These are phyloP conservation scores for Marmota flaviventris DNA, from an alignment of 2,113 vertebrate genomes.

Conservation along the genomic window DNA sequence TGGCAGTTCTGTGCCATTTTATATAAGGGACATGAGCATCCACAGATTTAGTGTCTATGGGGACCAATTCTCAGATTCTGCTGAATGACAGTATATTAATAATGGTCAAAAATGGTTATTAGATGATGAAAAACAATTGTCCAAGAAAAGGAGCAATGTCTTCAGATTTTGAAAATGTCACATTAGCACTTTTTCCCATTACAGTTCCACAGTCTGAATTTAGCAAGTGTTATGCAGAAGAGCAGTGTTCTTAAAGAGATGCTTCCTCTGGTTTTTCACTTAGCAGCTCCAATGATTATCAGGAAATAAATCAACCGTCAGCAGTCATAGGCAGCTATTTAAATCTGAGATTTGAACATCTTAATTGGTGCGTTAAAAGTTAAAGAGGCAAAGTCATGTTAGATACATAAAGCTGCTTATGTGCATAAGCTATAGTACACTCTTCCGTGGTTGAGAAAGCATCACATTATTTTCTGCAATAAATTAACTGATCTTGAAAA, in stretches of 20 bases:
- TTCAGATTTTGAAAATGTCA: neutral
- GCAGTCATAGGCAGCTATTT: conserved; percentile 78
- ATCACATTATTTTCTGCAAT: conserved; percentile 66
- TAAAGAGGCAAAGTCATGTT: conserved; percentile 80
- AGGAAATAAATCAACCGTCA: conserved; percentile 81
- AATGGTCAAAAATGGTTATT: neutral
- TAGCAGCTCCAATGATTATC: conserved; percentile 58
- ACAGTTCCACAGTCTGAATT: neutral
- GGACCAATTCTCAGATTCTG: neutral
- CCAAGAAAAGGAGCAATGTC: neutral
- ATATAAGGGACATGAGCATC: neutral
- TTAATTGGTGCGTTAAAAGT: conserved; percentile 86
- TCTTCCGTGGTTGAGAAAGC: conserved; percentile 63
- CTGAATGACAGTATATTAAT: neutral
- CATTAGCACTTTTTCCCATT: neutral
- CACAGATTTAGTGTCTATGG: neutral
- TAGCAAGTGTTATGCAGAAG: neutral
- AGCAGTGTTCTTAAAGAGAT: conserved; percentile 53
- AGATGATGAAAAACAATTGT: neutral
- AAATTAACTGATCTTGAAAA: conserved; percentile 70
- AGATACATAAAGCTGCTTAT: conserved; percentile 76
- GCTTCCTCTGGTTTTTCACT: conserved; percentile 66
- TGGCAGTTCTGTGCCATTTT: neutral
- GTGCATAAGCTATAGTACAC: conserved; percentile 68
- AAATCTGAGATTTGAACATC: conserved; percentile 75